These are phyloP conservation scores for Sciurus vulgaris DNA, from an alignment of 2,797 vertebrate genomes.

Conservation along the genomic window DNA sequence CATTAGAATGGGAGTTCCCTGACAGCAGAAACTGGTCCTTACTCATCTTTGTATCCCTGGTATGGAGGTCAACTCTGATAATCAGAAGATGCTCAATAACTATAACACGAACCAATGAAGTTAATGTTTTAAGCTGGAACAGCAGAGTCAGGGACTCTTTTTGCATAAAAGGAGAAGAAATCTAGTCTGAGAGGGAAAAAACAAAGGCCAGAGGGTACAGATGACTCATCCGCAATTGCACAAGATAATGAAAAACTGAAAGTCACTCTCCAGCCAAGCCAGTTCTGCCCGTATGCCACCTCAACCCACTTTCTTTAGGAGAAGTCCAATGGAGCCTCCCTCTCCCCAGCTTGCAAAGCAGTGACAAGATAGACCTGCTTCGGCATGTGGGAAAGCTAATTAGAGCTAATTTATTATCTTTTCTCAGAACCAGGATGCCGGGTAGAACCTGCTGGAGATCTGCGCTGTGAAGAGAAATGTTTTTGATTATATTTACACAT, in stretches of 20 bases:
- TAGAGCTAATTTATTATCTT: slow-evolving; percentile 82
- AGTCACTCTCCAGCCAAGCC: accelerated
- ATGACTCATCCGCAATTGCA: background rate
- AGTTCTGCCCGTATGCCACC: accelerated
- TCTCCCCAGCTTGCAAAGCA: slow-evolving; percentile 11
- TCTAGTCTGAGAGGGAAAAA: background rate
- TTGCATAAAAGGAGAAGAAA: background rate
- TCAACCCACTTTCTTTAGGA: background rate
- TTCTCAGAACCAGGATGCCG: slow-evolving; percentile 68
- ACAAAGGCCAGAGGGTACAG: background rate
- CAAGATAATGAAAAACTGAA: background rate
- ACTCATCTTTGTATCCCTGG: background rate
- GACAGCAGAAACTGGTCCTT: background rate
- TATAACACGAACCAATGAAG: background rate
- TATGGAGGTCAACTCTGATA: too few relatives aligned
- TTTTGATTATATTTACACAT: slow-evolving; percentile 83
- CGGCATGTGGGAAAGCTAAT: slow-evolving; percentile 76
- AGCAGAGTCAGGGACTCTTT: background rate
- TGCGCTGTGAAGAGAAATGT: slow-evolving; percentile 70
- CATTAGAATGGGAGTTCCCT: background rate
- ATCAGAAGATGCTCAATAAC: background rate
- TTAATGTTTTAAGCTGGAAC: background rate
- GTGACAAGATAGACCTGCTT: slow-evolving; percentile 60
- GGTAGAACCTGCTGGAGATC: slow-evolving; percentile 72
- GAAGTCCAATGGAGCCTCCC: background rate